Conservation (phyloP, 1,140 invertebrate genomes). For the Heliconius hermathena region DNA sequence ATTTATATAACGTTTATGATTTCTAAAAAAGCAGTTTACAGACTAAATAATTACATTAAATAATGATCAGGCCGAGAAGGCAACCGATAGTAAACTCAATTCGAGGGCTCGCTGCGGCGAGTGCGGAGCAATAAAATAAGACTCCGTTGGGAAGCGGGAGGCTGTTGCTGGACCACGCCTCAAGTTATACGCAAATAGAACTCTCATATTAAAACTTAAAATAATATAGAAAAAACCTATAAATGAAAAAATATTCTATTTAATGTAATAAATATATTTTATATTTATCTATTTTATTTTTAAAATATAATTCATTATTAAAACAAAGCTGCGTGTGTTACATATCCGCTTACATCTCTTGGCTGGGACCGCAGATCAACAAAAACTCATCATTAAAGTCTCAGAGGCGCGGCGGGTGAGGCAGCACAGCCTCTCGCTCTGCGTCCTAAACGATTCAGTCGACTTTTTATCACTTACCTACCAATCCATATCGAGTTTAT, state of each 20-base stretch:
- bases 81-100: slow-evolving; percentile 68
- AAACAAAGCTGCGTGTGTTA: background rate
- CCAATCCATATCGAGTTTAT: slow-evolving; percentile 74
- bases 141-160: slow-evolving; percentile 44
- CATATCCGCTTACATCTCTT: slow-evolving; percentile 23
- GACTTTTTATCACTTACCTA: slow-evolving; percentile 76
- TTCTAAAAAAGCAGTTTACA: slow-evolving; percentile 64
- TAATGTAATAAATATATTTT: background rate
- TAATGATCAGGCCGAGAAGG: slow-evolving; percentile 70
- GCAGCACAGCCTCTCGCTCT: slow-evolving; percentile 62
- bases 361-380: slow-evolving; percentile 42
- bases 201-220: background rate
- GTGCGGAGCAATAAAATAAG: slow-evolving; percentile 76
- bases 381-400: slow-evolving; percentile 79
- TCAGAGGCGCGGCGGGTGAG: slow-evolving; percentile 68
- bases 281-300: background rate
- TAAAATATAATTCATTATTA: background rate
- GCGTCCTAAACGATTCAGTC: slow-evolving; percentile 70
- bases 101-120: slow-evolving; percentile 64
- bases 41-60: slow-evolving; percentile 77
- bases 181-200: slow-evolving; percentile 32
- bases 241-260: background rate
- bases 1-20: slow-evolving; percentile 60
- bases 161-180: slow-evolving; percentile 40
- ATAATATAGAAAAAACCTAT: background rate